Evolutionary conservation across 2,113 vertebrate species (phyloP), one percentile per base, ranked within the genome.

Genomic region (Myxocyprinus asiaticus): DNA sequence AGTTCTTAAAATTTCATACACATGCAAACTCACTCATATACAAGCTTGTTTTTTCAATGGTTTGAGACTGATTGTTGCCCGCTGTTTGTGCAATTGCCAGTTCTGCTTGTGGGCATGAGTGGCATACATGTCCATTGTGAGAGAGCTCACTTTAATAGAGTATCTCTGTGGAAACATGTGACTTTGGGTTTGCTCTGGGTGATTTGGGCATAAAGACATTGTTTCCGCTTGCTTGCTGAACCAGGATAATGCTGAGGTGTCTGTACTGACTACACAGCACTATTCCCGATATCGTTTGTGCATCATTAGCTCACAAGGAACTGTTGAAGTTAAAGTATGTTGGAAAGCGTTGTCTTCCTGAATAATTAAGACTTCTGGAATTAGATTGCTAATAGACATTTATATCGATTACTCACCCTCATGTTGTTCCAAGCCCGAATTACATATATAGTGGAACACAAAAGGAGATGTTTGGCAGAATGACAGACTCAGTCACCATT

Each of bases 221-320:
- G 50, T 66, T 50, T 68, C 51, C 7, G 15, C 33, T n/a, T 80
- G 53, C 67, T 80, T 78, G 14, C 56, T 74, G 75, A 75, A 50
- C 69, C 69, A 63, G 12, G 44, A 42, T 75, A 67, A 70, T 74
- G 59, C 64, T 15, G 63, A 56, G 15, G 15, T 47, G 11, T 68
- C 17, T 15, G 64, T 67, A 15, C 22, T 33, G 22, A 33, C 22
- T 33, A 33, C 22, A 33, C 22, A 33, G 22, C 22, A 33, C 22
- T 33, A 33, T 33, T 33, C 22, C 22, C 22, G 22, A 33, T 33
- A 33, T 33, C 22, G 22, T 33, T 33, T 33, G 22, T 33, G 1
- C 22, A 1, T 33, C 22, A 33, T 33, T 33, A 33, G 22, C 3
- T 33, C 22, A 33, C 22, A 33, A 33, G 22, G 22, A 33, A 33